Evolutionary conservation across 2,888 invertebrate genomes (phyloP), one percentile per base, ranked within the genome.

Genomic region (Synergus gifuensis): DNA sequence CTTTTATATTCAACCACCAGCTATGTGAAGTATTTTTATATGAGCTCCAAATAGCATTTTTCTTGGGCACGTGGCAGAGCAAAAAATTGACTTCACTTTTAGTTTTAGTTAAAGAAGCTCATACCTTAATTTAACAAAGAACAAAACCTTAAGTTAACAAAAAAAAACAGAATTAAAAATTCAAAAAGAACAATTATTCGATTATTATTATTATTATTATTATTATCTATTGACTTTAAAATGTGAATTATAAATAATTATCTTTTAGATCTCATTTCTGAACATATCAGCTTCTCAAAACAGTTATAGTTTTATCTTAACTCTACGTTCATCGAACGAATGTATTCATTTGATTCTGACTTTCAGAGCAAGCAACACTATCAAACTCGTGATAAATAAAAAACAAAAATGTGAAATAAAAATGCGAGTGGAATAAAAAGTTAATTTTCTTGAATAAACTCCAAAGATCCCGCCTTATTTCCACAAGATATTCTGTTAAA

Each of bases 11-110:
- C 54, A 46, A 73, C 49, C 28, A 22, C 49, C 36, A 54, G 28
- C 28, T 28, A 69, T 49, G 36, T 36, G 16, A 36, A 54, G 49
- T 73, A 73, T 73, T 73, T 73, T 73, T 73, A 73, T 54, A 73
- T 73, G 73, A 54, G 49, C 73, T 36, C n/a, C 54, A 73, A 73
- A 73, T 73, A 73, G 54, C 49, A 54, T 54, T 73, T 73, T 73
- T 40, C 54, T 36, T n/a, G 36, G 49, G 28, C 28, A n/a, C 22
- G 28, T 28, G 28, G 22, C n/a, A n/a, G 11, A 14, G 9, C 11
- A 8, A 49, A 69, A 69, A 36, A 46, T 9, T 36, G 28, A 46
- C 22, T 69, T 69, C 12, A 12, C 22, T 22, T 22, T n/a, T 54
- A 54, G 54, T n/a, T 54, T 54, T n/a, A n/a, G 54, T 54, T 54